Evolutionary conservation across 2,888 invertebrate species (phyloP).

Genomic region (Pristionchus exspectatus): DNA sequence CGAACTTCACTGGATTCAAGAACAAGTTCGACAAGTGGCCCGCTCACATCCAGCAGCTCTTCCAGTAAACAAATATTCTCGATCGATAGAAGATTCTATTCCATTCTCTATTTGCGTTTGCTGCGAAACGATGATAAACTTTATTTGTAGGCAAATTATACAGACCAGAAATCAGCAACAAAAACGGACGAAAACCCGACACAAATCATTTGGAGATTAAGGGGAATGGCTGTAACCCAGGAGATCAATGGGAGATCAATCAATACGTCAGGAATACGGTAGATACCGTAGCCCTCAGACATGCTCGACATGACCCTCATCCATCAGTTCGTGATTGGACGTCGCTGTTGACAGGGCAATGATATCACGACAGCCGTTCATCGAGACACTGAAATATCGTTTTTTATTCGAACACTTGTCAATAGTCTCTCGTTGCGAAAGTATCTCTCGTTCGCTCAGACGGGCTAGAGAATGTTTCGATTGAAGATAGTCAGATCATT

Average conservation of each 20-base stretch:
- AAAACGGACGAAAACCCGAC: background rate
- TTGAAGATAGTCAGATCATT: background rate
- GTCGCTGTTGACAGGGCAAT: conserved; percentile 69
- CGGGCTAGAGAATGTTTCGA: background rate
- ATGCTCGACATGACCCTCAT: conserved; percentile 33
- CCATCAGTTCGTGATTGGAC: conserved; percentile 58
- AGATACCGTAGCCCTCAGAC: conserved; percentile 27
- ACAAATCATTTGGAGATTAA: conserved; percentile 15
- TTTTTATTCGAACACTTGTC: too few relatives aligned
- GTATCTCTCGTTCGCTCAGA: background rate
- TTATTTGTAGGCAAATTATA: conserved; percentile 31
- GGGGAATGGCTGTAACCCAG: background rate
- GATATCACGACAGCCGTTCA: conserved; percentile 71
- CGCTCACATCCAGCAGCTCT: conserved; percentile 47
- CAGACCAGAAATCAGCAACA: background rate
- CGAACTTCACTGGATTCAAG: conserved; percentile 35
- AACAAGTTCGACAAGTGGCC: conserved; percentile 12
- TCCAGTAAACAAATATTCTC: background rate
- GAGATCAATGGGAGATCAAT: conserved; percentile 6
- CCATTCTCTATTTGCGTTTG: background rate
- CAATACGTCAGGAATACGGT: background rate
- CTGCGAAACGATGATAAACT: conserved; percentile 44
- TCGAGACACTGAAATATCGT: conserved; percentile 71
- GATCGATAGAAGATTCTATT: conserved; percentile 17
- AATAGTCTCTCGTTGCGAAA: background rate